Conservation (phyloP, 2,888 invertebrate species). For the Ctena decussata region DNA sequence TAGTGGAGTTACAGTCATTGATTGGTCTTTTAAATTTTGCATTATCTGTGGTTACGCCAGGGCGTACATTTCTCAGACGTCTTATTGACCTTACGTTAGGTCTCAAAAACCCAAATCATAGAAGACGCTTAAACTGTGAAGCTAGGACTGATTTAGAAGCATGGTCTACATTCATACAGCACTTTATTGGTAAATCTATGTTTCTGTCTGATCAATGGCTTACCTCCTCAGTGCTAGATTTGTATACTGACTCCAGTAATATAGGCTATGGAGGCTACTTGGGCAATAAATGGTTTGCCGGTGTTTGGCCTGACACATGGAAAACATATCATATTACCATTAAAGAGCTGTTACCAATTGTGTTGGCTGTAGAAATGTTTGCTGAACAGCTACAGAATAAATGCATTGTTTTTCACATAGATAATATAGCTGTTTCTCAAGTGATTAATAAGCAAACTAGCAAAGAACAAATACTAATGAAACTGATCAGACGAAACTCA, state of each 20-base stretch:
- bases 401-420: slow-evolving; percentile 44
- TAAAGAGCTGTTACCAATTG: too few relatives aligned
- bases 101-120: slow-evolving; percentile 28
- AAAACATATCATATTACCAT: too few relatives aligned
- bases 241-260: slow-evolving; percentile 29
- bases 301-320: too few relatives aligned
- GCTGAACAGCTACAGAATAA: slow-evolving; percentile 23
- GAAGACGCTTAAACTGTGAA: slow-evolving; percentile 11
- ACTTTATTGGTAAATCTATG: slow-evolving; percentile 36
- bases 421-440: slow-evolving; percentile 43
- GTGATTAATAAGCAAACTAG: slow-evolving; percentile 55
- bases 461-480: slow-evolving; percentile 40
- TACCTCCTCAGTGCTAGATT: background rate
- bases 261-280: slow-evolving; percentile 7
- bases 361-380: too few relatives aligned
- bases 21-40: slow-evolving; percentile 57
- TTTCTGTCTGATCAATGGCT: slow-evolving; percentile 18
- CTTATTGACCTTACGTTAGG: slow-evolving; percentile 59
- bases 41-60: slow-evolving; percentile 37
- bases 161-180: slow-evolving; percentile 24
- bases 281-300: too few relatives aligned
- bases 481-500: slow-evolving; percentile 35
- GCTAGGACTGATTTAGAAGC: slow-evolving; percentile 35
- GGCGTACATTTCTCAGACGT: slow-evolving; percentile 48
- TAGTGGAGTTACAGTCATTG: too few relatives aligned